A percentile compares a stretch with the other conserved stretches of the same genome.
Evolutionary conservation across 2,797 vertebrate genomes (phyloP).

Genomic region (Darevskia nairensis): DNA sequence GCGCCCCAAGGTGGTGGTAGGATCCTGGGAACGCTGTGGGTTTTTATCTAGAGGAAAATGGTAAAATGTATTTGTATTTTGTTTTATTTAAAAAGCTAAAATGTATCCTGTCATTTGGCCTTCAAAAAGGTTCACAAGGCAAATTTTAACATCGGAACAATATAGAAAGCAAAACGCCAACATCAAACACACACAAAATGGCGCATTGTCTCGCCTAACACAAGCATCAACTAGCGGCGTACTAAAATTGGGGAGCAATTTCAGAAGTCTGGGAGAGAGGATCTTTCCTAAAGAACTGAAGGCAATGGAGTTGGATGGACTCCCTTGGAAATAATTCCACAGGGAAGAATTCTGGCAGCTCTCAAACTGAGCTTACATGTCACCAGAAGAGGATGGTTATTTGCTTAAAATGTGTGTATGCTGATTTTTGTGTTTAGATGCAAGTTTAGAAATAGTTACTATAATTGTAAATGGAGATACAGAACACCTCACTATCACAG

Average conservation of each 20-base stretch:
- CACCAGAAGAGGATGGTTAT: background rate
- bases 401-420: no score
- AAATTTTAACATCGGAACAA: background rate
- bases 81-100: background rate
- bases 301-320: background rate
- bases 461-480: background rate
- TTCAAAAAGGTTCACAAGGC: background rate
- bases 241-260: background rate
- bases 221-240: background rate
- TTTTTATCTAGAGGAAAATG: no score
- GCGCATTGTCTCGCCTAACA: background rate
- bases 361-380: background rate
- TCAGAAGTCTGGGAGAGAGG: background rate
- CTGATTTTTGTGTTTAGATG: no score
- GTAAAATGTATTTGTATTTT: background rate
- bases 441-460: background rate
- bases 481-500: background rate
- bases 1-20: background rate
- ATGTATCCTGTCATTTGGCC: background rate
- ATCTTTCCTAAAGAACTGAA: background rate
- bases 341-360: background rate
- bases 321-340: background rate
- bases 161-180: background rate
- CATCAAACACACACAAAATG: background rate
- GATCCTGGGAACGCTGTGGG: background rate